phyloP scores from a whole-genome alignment of 2,797 vertebrate species.

The Trachops cirrhosus region DNA sequence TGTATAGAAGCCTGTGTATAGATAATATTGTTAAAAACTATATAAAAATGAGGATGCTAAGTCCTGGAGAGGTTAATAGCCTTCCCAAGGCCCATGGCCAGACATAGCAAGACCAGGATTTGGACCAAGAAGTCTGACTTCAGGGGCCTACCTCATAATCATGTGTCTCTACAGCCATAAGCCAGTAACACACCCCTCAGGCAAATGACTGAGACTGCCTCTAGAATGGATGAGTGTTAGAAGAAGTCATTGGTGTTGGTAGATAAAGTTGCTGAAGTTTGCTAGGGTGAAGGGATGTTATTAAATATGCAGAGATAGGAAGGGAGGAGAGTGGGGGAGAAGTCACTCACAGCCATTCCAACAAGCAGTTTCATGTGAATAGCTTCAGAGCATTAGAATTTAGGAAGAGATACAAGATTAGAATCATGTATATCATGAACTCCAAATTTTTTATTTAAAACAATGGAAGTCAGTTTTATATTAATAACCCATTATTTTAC shows the following conservation, averaged over 20 bases:
- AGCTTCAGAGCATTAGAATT: not conserved
- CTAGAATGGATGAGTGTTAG: not conserved
- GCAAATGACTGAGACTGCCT: not conserved
- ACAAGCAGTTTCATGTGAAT: not conserved
- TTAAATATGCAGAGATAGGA: not conserved
- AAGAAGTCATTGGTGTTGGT: not conserved
- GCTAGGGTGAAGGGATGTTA: not conserved
- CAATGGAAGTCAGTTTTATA: not conserved
- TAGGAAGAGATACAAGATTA: not conserved
- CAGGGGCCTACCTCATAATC: not conserved
- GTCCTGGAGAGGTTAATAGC: not conserved
- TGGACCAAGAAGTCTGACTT: not conserved
- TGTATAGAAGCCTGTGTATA: not conserved
- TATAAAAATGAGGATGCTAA: not conserved
- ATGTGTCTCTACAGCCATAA: not conserved
- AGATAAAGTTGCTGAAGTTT: not conserved
- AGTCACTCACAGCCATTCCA: not conserved
- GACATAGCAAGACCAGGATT: not conserved
- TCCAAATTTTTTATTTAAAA: slow-evolving; percentile 8
- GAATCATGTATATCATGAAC: not conserved
- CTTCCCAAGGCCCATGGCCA: not conserved
- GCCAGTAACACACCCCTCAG: not conserved
- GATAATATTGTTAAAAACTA: not conserved
- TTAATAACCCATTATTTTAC: not conserved
- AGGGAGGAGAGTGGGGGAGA: not conserved